Conservation (phyloP, 92 coral and sea anemone species). For the Porites evermanni region DNA sequence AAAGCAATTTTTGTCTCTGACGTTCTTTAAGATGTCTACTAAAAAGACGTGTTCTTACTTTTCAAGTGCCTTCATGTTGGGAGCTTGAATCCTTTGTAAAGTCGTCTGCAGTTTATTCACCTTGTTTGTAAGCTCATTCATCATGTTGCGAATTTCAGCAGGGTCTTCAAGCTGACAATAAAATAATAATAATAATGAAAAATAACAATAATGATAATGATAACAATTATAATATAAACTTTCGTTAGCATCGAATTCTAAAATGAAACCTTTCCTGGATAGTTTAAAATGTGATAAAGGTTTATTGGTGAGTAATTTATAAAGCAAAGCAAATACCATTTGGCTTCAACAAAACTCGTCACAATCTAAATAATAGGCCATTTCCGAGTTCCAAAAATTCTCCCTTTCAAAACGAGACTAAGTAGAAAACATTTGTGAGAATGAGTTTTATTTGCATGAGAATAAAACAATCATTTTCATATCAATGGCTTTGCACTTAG, state of each 20-base stretch:
- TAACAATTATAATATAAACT: no score
- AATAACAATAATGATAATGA: no score
- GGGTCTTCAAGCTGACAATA: constrained; percentile 87
- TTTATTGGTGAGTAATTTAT: not conserved
- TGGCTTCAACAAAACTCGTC: not conserved
- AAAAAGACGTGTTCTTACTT: constrained; percentile 63
- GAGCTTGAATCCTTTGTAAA: constrained; percentile 95
- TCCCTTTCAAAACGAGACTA: no score
- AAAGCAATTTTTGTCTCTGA: not conserved
- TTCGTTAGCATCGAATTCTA: no score
- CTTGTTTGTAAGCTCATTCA: constrained; percentile 83
- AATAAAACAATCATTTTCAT: no score
- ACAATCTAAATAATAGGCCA: no score
- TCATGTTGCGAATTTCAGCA: constrained; percentile 80
- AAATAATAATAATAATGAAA: not conserved
- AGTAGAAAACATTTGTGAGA: no score
- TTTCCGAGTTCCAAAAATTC: no score
- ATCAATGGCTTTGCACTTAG: no score
- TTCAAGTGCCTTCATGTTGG: constrained; percentile 97
- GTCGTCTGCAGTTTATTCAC: constrained; percentile 90
- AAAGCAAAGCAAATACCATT: not conserved
- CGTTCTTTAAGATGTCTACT: not conserved
- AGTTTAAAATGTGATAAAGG: no score
- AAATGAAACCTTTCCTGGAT: no score
- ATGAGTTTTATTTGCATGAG: no score